A percentile compares a stretch with the other conserved stretches of the same genome.
phyloP scores from a whole-genome alignment of 2,797 vertebrate genomes.

The Girardinus metallicus region DNA sequence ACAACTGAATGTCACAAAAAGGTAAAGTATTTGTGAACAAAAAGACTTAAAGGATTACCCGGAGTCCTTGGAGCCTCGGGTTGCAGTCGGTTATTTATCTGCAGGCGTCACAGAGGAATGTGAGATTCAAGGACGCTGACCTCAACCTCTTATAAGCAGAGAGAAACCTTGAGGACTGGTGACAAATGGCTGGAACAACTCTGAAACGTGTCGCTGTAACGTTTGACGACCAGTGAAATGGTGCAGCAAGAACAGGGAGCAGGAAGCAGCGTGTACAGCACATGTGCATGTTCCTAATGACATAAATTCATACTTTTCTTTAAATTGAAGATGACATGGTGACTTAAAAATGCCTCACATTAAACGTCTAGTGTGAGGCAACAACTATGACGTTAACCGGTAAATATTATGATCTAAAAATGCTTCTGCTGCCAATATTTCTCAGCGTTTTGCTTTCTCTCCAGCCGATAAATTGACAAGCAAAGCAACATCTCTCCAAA shows the following conservation, averaged over 20 bases:
- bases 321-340: background rate
- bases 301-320: slow-evolving; percentile 4
- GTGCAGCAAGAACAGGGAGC: background rate
- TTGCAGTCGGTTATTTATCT: slow-evolving; percentile 52
- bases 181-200: slow-evolving; percentile 54
- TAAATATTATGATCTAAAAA: background rate
- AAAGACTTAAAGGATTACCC: slow-evolving; percentile 19
- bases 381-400: background rate
- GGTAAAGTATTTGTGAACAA: background rate
- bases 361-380: background rate
- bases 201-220: slow-evolving; percentile 22
- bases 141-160: slow-evolving; percentile 43
- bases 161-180: slow-evolving; percentile 37
- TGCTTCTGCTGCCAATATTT: background rate
- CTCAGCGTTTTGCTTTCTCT: background rate
- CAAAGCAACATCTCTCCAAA: background rate
- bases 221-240: background rate
- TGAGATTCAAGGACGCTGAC: slow-evolving; percentile 52
- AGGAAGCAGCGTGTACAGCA: background rate
- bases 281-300: background rate
- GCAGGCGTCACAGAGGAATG: slow-evolving; percentile 45
- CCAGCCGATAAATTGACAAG: slow-evolving; percentile 2
- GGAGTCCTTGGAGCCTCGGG: slow-evolving; percentile 18
- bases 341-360: background rate
- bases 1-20: slow-evolving; percentile 7